A percentile compares a stretch with the other conserved stretches of the same genome.
Evolutionary conservation across 2,113 vertebrate species (phyloP).

Genomic region (Corythaeola cristata): DNA sequence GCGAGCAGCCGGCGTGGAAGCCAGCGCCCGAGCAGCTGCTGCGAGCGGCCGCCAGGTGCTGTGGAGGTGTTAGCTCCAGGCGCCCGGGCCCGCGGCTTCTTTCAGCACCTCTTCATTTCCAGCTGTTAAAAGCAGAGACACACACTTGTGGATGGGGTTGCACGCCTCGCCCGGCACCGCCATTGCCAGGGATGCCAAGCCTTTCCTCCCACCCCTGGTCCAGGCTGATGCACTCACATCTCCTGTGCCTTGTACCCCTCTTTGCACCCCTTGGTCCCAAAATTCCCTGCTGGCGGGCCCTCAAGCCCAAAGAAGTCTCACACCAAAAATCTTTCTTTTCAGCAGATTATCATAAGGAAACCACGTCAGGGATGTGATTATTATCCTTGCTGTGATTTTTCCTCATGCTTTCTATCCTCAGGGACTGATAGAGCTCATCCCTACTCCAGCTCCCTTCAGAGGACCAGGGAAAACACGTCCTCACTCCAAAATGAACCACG

Average conservation of each 20-base stretch:
- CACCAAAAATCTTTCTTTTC: neutral
- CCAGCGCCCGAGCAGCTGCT: neutral
- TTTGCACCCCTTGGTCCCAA: neutral
- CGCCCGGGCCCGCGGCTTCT: neutral
- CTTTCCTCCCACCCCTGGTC: neutral
- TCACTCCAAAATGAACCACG: neutral
- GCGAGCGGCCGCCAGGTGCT: accelerated
- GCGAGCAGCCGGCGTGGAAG: accelerated
- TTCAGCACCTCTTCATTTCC: neutral
- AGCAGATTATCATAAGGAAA: neutral
- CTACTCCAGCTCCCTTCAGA: neutral
- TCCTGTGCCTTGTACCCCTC: neutral
- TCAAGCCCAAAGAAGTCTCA: neutral
- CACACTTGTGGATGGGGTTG: neutral
- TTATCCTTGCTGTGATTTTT: neutral
- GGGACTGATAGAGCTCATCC: accelerated
- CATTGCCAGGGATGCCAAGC: neutral
- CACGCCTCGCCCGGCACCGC: accelerated
- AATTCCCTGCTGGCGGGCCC: neutral
- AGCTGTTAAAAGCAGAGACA: neutral
- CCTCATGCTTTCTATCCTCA: neutral
- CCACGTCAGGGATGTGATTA: neutral
- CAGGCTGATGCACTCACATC: neutral
- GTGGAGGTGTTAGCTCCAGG: neutral
- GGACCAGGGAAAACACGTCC: neutral